A percentile compares a stretch with the other conserved stretches of the same genome.
These are phyloP conservation scores for Pentamera pediparva DNA, from an alignment of 53 echinoderm and acorn worm genomes.

Conservation along the genomic window DNA sequence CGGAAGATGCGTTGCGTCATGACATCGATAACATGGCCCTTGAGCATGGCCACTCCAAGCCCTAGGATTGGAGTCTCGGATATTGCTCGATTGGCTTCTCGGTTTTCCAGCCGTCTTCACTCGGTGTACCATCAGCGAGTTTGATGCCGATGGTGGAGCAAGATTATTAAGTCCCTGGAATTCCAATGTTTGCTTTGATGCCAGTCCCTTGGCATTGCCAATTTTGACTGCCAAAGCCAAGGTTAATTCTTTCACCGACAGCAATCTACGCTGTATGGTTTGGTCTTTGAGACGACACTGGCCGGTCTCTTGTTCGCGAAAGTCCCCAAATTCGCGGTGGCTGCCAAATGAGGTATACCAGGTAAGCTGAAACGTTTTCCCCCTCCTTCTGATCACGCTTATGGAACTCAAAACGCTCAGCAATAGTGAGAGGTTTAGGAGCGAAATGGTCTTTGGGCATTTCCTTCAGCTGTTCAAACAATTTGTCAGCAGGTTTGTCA, in stretches of 20 bases:
- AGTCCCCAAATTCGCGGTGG: slow-evolving; percentile 28
- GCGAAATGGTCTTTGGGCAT: slow-evolving; percentile 6
- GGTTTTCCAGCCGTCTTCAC: background rate
- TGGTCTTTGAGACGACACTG: slow-evolving; percentile 11
- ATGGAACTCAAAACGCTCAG: slow-evolving; percentile 23
- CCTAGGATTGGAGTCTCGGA: background rate
- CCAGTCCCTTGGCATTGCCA: slow-evolving; percentile 6
- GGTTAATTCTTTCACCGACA: background rate
- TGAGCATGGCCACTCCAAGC: background rate
- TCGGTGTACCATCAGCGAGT: background rate
- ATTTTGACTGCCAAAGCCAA: slow-evolving; percentile 14
- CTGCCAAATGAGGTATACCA: slow-evolving; percentile 25
- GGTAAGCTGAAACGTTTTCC: background rate
- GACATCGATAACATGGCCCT: background rate
- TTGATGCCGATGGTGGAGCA: background rate
- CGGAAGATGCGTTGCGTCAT: background rate
- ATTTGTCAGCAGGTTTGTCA: slow-evolving; percentile 11
- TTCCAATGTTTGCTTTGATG: background rate
- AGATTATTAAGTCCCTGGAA: background rate
- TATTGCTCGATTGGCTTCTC: background rate
- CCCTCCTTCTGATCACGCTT: background rate
- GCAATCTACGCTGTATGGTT: slow-evolving; percentile 4
- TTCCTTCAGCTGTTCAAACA: background rate
- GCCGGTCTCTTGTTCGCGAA: background rate
- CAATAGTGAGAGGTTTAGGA: slow-evolving; percentile 21